Percentiles rank a stretch among this genome's conserved stretches.
Conservation (phyloP, 23 tunicate species). For the Halocynthia roretzi region DNA sequence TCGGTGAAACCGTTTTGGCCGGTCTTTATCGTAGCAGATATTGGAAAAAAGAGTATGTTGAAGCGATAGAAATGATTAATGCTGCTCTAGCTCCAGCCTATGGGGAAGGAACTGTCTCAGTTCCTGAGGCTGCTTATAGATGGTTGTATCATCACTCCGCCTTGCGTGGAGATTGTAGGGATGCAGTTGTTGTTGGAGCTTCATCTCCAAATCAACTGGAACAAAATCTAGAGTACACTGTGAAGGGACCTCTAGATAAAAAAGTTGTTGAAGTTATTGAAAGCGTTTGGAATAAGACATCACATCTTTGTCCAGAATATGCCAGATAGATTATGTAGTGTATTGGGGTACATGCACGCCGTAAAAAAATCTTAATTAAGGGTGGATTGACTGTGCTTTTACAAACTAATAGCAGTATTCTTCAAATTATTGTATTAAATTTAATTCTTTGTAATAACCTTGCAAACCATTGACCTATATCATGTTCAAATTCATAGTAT, state of each 20-base stretch:
- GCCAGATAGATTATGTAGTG: background rate
- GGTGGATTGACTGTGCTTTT: too few species aligned
- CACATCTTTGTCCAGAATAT: constrained; percentile 26
- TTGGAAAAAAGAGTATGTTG: constrained; percentile 74
- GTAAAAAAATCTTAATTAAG: too few species aligned
- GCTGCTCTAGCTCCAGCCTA: constrained; percentile 26
- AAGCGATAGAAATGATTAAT: constrained; percentile 52
- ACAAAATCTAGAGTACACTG: constrained; percentile 31
- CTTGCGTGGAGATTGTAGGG: constrained; percentile 50
- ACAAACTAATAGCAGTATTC: too few species aligned
- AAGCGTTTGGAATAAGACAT: constrained; percentile 10
- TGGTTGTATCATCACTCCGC: constrained; percentile 91
- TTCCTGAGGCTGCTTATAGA: constrained; percentile 76
- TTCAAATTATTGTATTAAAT: too few species aligned
- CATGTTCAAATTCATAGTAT: too few species aligned
- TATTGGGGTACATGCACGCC: too few species aligned
- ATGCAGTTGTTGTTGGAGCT: constrained; percentile 87
- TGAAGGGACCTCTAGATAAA: constrained; percentile 58
- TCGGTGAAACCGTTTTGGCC: constrained; percentile 33
- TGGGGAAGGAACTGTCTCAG: constrained; percentile 39
- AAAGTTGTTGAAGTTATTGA: constrained; percentile 42
- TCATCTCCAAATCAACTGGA: constrained; percentile 45
- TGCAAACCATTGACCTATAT: too few species aligned
- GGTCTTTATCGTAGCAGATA: constrained; percentile 42
- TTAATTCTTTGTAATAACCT: too few species aligned